Evolutionary conservation across 2,888 invertebrate species (phyloP), one percentile per base, ranked within the genome.

Genomic region (Myopa testacea): DNA sequence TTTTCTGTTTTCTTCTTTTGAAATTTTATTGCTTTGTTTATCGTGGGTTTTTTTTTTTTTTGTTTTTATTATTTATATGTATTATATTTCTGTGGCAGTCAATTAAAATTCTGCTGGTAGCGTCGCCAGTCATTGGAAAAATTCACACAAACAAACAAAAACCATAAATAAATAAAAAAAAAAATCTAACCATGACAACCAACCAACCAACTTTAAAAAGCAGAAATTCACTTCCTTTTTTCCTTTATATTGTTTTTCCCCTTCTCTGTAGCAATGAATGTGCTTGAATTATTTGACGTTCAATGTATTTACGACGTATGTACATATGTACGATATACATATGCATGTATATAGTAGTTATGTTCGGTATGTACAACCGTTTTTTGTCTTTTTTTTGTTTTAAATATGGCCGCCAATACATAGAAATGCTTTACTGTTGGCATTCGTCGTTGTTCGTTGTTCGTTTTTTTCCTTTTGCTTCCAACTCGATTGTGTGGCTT

Each of bases 361-460:
- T 50, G 2, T 12, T 19, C 4, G 26, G 19, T 6, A 58, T 6
- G n/a, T 58, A 58, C 58, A 58, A 16, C 2, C 4, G 1, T 34
- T 60, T 16, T 72, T 70, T 52, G 14, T 73, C 63, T 16, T 62
- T 10, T 10, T 37, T 71, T 62, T 69, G n/a, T 67, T 65, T 69
- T 50, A 37, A 83, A 83, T 71, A 83, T 83, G 83, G 83, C 83
- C 79, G 83, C 80, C 80, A 80, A 78, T n/a, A 55, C 55, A 80
- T 80, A 73, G 69, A 74, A 78, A 78, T 69, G 60, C 60, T 55
- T 69, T n/a, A n/a, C n/a, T 19, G 50, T 60, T 26, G 26, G 26
- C 26, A 26, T 26, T 26, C 26, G 26, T 26, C 26, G 26, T 26
- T 26, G 26, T 26, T 26, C 26, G 26, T 26, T 60, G 26, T 26